A percentile compares a stretch with the other conserved stretches of the same genome.
Conservation (phyloP, 2,113 vertebrate species). For the Gila orcuttii region DNA sequence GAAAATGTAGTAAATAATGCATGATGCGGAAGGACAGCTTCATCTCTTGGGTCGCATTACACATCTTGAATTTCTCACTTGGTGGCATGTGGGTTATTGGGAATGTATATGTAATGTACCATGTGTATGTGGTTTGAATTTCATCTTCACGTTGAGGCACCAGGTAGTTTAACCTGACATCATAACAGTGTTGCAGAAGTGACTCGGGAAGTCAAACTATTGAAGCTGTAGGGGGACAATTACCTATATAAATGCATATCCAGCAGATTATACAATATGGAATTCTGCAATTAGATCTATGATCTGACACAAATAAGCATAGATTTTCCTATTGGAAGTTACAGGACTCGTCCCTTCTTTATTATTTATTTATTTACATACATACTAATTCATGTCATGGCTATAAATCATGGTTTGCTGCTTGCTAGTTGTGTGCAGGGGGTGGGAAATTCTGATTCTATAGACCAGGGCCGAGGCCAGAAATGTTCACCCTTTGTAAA, state of each 20-base stretch:
- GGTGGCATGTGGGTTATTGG: not conserved
- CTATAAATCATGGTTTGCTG: not conserved
- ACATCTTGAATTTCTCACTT: constrained; percentile 18
- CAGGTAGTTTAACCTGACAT: not conserved
- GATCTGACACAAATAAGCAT: too few species aligned
- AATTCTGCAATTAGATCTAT: not conserved
- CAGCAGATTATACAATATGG: not conserved
- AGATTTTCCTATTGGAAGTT: too few species aligned
- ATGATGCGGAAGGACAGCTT: not conserved
- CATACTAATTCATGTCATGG: not conserved
- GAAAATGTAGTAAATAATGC: constrained; percentile 25
- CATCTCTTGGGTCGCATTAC: constrained; percentile 17
- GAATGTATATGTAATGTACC: constrained; percentile 24
- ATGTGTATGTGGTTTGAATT: constrained; percentile 27
- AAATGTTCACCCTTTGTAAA: too few species aligned
- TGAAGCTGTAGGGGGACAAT: not conserved
- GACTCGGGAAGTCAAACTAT: not conserved
- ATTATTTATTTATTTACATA: too few species aligned
- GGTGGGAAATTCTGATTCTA: too few species aligned
- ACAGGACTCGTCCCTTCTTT: too few species aligned
- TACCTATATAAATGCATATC: not conserved
- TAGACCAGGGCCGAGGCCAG: too few species aligned
- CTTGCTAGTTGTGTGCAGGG: not conserved
- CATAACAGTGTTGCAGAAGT: not conserved
- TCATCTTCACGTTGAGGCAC: not conserved